phyloP scores from a whole-genome alignment of 2,888 invertebrate genomes.

The Leuctra nigra region DNA sequence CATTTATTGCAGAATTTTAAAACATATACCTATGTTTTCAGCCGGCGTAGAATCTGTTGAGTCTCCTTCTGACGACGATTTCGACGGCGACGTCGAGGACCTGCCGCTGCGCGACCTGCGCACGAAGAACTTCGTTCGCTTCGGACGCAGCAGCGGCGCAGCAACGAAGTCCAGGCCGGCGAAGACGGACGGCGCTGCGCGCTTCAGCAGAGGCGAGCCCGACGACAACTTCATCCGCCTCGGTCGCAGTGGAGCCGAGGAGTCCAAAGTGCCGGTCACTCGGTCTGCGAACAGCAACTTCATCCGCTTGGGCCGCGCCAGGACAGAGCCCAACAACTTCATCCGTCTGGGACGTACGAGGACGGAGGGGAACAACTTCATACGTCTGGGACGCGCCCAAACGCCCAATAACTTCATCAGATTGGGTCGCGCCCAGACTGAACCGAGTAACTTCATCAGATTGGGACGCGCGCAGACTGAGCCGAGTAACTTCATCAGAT shows the following conservation, averaged over 20 bases:
- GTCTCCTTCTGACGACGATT: neutral
- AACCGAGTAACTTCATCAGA: conserved; percentile 18
- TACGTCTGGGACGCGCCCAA: conserved; percentile 23
- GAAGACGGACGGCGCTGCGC: conserved; percentile 11
- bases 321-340: conserved; percentile 34
- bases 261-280: neutral
- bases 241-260: no score
- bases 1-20: no score
- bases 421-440: conserved; percentile 31
- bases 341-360: conserved; percentile 33
- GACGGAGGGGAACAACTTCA: neutral
- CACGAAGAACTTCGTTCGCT: conserved; percentile 30
- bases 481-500: neutral
- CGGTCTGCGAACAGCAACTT: conserved; percentile 28
- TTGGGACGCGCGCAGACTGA: conserved; percentile 18
- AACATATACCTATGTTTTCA: conserved; percentile 5
- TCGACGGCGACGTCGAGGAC: neutral
- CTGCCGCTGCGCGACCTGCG: conserved; percentile 22
- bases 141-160: conserved; percentile 24
- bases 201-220: conserved; percentile 9
- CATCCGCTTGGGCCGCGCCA: conserved; percentile 31
- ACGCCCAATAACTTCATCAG: conserved; percentile 31
- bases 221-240: conserved; percentile 20
- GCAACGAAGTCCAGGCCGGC: neutral
- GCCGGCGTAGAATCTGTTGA: neutral